Conservation (phyloP, 2,113 vertebrate species). For the Nycticebus coucang region DNA sequence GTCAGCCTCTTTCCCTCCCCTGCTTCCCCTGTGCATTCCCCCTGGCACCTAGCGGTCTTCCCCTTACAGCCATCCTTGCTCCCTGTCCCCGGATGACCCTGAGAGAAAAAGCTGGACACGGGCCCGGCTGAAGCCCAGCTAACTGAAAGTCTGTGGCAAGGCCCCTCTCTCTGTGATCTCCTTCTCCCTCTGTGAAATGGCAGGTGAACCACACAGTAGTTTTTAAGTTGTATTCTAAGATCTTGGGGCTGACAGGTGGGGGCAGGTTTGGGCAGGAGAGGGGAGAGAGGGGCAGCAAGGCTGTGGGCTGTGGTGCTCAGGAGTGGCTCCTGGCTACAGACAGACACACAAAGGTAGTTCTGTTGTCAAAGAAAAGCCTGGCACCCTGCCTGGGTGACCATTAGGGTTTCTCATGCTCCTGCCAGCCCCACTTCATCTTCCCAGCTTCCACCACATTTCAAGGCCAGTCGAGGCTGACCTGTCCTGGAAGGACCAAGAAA, state of each 20-base stretch:
- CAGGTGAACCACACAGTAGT: not conserved
- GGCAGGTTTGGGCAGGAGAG: not conserved
- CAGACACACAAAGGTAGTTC: not conserved
- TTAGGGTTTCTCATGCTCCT: not conserved
- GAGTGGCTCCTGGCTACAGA: not conserved
- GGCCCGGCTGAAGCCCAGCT: not conserved
- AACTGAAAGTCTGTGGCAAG: not conserved
- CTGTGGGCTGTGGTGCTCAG: not conserved
- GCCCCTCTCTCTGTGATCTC: not conserved
- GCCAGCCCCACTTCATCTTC: not conserved
- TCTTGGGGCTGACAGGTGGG: not conserved
- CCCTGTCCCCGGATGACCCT: not conserved
- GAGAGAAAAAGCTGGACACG: not conserved
- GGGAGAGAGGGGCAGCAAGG: not conserved
- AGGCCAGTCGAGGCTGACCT: not conserved
- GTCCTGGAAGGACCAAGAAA: not conserved
- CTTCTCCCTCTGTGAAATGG: not conserved
- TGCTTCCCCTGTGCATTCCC: not conserved
- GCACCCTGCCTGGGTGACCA: not conserved
- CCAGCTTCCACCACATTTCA: not conserved
- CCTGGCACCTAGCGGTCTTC: too few relatives aligned
- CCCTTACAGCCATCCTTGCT: not conserved
- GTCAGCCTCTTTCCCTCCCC: not conserved
- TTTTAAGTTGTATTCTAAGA: not conserved
- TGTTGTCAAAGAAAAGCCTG: not conserved